Base-by-base conservation (phyloP, 53 echinoderm and acorn worm genomes). In the Mesocentrotus franciscanus region DNA sequence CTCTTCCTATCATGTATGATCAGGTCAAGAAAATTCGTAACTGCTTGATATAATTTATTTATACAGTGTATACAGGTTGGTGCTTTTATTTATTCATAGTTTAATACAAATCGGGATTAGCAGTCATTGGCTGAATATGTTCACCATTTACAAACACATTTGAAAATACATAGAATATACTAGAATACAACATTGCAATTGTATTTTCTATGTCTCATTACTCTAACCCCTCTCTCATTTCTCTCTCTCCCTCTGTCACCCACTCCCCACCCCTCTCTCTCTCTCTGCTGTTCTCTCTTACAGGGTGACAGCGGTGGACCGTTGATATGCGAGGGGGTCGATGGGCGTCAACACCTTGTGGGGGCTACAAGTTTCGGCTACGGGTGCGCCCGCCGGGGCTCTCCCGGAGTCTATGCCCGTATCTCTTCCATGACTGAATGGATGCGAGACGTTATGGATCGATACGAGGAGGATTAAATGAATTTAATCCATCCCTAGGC, bases 231-330 rank as follows among this genome's bases (percentile, higher is more conserved):
- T 16, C 61, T 12, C 61, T 61, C 61, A 7, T 61, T 16, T 16
- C 12, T 72, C 29, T 29, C 0, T 72, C 79, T 79, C 32, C 15
- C 17, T 32, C 79, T 36, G 15, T 39, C 35, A 16, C 36, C 36
- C 79, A 10, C 17, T 39, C 35, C 36, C 36, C 3, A 1, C 3
- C 39, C 3, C 1, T 61, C 18, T 16, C 14, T 61, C 18, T 61
- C 12, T 7, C 61, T 61, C 61, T 61, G 61, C 35, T 79, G 33
- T 34, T 62, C 18, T 91, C 24, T 32, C 36, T 39, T 10, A n/a
- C 94, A 97, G 97, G 97, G 97, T 60, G 97, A 97, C 90, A 97
- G 97, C 29, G 97, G 97, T 58, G 97, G 97, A 18, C 97, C 97
- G 29, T 66, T 97, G 35, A 95, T 96, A 35, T 97, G 97, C 93